These are phyloP conservation scores for Upupa epops DNA, from an alignment of 2,113 vertebrate species.

Conservation along the genomic window DNA sequence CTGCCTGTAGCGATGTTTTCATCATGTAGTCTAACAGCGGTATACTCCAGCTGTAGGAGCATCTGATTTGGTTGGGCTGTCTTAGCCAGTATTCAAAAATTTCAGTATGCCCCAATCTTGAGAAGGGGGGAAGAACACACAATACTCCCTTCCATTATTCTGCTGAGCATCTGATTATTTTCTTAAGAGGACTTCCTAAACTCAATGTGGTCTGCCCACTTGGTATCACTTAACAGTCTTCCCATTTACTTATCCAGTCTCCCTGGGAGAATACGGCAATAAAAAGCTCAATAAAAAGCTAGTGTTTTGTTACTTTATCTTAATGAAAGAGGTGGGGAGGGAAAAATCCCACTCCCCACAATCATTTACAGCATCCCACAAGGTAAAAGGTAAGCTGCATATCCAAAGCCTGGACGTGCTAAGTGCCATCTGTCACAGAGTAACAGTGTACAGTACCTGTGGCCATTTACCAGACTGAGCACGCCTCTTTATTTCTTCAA, in stretches of 20 bases:
- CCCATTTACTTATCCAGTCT: not conserved
- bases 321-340: fast-evolving
- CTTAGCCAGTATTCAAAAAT: not conserved
- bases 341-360: not conserved
- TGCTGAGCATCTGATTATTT: not conserved
- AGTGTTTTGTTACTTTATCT: not conserved
- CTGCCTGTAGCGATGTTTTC: not conserved
- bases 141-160: not conserved
- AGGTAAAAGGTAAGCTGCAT: not conserved
- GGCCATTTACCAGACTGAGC: conserved; percentile 94
- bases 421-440: not conserved
- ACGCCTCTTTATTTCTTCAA: conserved; percentile 92
- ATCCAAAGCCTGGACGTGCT: not conserved
- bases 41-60: not conserved
- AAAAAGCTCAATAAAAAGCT: not conserved
- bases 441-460: conserved; percentile 76
- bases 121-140: not conserved
- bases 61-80: not conserved
- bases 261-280: not conserved
- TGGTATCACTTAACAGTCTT: not conserved
- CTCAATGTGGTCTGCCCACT: not conserved
- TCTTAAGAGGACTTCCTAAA: not conserved
- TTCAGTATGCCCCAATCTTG: not conserved
- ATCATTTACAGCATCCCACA: not conserved
- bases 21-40: fast-evolving